Base-by-base conservation (phyloP, 2,113 vertebrate species). In the Clarias gariepinus region DNA sequence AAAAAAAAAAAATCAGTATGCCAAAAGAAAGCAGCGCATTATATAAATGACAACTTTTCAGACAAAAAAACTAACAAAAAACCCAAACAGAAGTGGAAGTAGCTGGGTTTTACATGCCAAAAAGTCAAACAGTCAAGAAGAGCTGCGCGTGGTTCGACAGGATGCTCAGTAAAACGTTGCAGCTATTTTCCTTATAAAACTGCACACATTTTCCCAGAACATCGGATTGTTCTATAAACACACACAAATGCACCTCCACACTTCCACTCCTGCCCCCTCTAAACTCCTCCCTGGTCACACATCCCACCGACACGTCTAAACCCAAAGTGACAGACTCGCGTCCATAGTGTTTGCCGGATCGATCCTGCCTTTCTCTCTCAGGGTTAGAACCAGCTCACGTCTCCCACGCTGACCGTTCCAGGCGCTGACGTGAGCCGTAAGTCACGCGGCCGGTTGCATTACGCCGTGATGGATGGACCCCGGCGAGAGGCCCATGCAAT, bases 391-490 rank as follows among this genome's bases (percentile, higher is more conserved):
- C 74, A 7, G 79, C 23, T 66, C 63, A 12, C 36, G 16, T 84
- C 77, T 60, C 68, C 77, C 83, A 21, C 3, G 33, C 81, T 21
- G 71, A 76, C 74, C 61, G n/a, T 55, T 73, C 15, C 52, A 13
- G 90, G 92, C 95, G 93, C 78, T 18, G 77, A 94, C 95, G 94
- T 61, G 94, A 94, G 92, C 92, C 94, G 93, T 94, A 95, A 95
- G 95, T 95, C 93, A 92, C 93, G 92, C 93, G 95, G 90, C 94
- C 83, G 94, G 94, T 90, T 90, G 92, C 95, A 95, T 96, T 95
- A 94, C 95, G 94, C 91, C 90, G 92, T 95, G 95, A 96, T 95
- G 91, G 94, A 96, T 95, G 95, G 92, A 93, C 93, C 94, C 91
- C 95, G 94, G 96, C 93, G 95, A 95, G 93, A 86, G 86, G 90